Percentiles rank a stretch among this genome's conserved stretches.
phyloP scores from a whole-genome alignment of 2,797 vertebrate species.

The Thalassophryne amazonica region DNA sequence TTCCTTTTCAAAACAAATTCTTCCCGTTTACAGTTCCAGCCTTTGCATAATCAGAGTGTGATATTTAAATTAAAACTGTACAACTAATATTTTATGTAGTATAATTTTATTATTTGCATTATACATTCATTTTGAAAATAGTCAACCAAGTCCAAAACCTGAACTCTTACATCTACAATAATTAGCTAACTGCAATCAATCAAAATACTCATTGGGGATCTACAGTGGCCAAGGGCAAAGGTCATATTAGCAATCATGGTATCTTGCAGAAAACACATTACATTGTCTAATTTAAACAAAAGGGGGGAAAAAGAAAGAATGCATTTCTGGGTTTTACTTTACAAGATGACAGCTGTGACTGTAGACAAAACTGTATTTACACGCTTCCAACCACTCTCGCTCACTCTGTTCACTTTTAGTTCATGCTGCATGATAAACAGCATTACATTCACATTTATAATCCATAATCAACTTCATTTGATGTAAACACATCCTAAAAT shows the following conservation, averaged over 20 bases:
- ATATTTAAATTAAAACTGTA: background rate
- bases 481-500: no score
- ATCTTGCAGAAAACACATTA: constrained; percentile 16
- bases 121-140: constrained; percentile 80
- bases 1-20: no score
- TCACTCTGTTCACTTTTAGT: constrained; percentile 6
- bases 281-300: constrained; percentile 28
- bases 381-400: constrained; percentile 14
- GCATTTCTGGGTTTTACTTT: constrained; percentile 15
- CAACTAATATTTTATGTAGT: constrained; percentile 26
- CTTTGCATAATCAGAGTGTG: no score
- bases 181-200: constrained; percentile 16
- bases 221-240: background rate
- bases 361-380: constrained; percentile 50
- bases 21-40: no score
- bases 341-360: constrained; percentile 38
- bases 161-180: constrained; percentile 34
- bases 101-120: constrained; percentile 72
- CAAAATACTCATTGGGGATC: constrained; percentile 26
- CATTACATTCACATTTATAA: constrained; percentile 26
- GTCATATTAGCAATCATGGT: constrained; percentile 7
- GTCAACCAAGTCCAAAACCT: constrained; percentile 61
- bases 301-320: background rate
- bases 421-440: constrained; percentile 25
- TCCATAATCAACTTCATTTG: constrained; percentile 2